phyloP scores from a whole-genome alignment of 2,888 invertebrate species.

The Crepidodera aurea region DNA sequence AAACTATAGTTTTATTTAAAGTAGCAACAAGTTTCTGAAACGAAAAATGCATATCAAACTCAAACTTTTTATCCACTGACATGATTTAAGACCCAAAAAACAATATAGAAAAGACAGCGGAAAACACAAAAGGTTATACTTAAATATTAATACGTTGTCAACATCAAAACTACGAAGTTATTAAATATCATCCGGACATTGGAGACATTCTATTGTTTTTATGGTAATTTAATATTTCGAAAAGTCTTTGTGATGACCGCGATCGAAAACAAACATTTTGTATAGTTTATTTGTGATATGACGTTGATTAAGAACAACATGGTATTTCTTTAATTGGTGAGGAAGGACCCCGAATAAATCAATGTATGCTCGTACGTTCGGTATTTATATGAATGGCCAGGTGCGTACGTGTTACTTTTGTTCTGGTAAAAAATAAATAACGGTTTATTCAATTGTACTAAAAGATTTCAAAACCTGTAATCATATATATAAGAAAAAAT shows the following conservation, averaged over 20 bases:
- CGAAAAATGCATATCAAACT: no score
- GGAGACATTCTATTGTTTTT: slow-evolving; percentile 53
- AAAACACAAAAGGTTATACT: slow-evolving; percentile 7
- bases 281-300: slow-evolving; percentile 53
- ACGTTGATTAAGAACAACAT: slow-evolving; percentile 53
- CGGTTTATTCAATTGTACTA: no score
- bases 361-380: slow-evolving; percentile 48
- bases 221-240: slow-evolving; percentile 50
- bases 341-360: slow-evolving; percentile 48
- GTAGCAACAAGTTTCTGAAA: no score
- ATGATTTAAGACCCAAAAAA: slow-evolving; percentile 8
- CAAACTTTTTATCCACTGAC: slow-evolving; percentile 3
- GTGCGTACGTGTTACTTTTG: slow-evolving; percentile 1
- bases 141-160: slow-evolving; percentile 34
- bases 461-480: no score
- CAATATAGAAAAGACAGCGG: slow-evolving; percentile 9
- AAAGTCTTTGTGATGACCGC: slow-evolving; percentile 47
- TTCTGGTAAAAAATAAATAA: no score
- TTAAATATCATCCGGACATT: slow-evolving; percentile 47
- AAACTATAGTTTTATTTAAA: no score
- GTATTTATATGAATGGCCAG: slow-evolving; percentile 27
- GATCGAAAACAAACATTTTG: slow-evolving; percentile 49
- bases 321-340: slow-evolving; percentile 54
- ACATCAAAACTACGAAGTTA: slow-evolving; percentile 39
- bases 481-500: no score